A percentile compares a stretch with the other conserved stretches of the same genome.
Conservation (phyloP, 2,113 vertebrate species). For the Calyptomena viridis region DNA sequence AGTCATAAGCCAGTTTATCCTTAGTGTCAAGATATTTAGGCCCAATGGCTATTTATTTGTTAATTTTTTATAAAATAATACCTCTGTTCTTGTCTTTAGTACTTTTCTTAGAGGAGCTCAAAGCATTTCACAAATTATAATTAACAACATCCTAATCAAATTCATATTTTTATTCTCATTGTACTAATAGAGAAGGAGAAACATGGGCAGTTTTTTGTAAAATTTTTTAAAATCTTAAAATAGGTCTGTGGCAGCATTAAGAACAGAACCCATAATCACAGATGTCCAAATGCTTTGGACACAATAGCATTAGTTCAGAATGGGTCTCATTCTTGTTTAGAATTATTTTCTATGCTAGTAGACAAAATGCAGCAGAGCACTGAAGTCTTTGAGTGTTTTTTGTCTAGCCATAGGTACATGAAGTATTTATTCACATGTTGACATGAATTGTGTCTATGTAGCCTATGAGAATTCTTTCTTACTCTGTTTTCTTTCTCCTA, state of each 20-base stretch:
- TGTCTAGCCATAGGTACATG: not conserved
- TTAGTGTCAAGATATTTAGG: not conserved
- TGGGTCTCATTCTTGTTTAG: not conserved
- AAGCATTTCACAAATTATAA: not conserved
- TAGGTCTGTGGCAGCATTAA: not conserved
- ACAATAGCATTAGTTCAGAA: not conserved
- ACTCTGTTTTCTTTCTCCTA: conserved; percentile 36
- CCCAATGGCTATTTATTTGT: not conserved
- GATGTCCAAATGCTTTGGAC: not conserved
- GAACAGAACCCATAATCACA: not conserved
- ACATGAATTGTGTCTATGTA: conserved; percentile 37
- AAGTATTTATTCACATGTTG: conserved; percentile 59
- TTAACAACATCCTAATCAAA: not conserved
- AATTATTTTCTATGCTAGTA: not conserved
- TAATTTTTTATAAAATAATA: not conserved
- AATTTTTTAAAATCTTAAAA: not conserved
- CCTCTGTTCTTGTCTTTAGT: not conserved
- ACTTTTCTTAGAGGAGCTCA: not conserved
- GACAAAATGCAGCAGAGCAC: conserved; percentile 24
- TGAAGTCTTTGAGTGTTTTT: not conserved
- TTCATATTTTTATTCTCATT: not conserved
- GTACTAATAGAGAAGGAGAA: not conserved
- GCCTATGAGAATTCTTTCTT: conserved; percentile 54
- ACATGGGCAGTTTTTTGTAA: not conserved
- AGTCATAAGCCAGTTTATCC: not conserved